A percentile compares a stretch with the other conserved stretches of the same genome.
Evolutionary conservation across 1,140 invertebrate species (phyloP).

Genomic region (Caenorhabditis remanei): DNA sequence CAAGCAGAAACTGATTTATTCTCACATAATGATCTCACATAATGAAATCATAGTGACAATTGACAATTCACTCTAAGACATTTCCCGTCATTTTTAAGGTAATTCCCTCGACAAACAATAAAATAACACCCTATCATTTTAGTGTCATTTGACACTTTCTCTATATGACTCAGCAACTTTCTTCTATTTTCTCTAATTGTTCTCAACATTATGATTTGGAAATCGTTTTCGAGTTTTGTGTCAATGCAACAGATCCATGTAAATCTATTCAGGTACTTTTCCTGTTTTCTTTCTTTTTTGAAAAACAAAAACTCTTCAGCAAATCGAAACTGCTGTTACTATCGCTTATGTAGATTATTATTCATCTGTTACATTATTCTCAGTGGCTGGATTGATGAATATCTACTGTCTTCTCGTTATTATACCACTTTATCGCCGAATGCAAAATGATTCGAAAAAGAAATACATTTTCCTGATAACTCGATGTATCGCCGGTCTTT

Average conservation of each 20-base stretch:
- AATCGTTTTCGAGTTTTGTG: not conserved
- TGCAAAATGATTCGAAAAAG: slow-evolving; percentile 30
- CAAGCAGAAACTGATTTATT: too few species aligned
- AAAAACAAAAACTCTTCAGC: not conserved
- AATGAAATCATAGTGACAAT: too few species aligned
- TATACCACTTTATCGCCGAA: slow-evolving; percentile 12
- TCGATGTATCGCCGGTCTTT: not conserved
- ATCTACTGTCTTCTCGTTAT: not conserved
- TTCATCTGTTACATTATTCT: not conserved
- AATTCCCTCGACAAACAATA: slow-evolving; percentile 38
- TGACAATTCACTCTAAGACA: too few species aligned
- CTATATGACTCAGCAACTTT: not conserved
- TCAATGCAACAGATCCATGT: slow-evolving; percentile 8
- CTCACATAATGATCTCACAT: too few species aligned
- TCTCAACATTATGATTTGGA: not conserved
- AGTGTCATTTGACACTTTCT: not conserved
- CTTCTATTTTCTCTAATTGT: slow-evolving; percentile 30
- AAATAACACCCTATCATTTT: not conserved
- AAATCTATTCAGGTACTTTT: not conserved
- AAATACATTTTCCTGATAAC: slow-evolving; percentile 17
- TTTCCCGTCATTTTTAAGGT: not conserved
- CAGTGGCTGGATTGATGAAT: not conserved
- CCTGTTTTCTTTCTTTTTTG: too few species aligned
- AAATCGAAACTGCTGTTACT: not conserved
- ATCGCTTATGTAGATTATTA: slow-evolving; percentile 26